Percentiles rank a stretch among this genome's conserved stretches.
Evolutionary conservation across 2,888 invertebrate genomes (phyloP).

Genomic region (Eupithecia exiguata): DNA sequence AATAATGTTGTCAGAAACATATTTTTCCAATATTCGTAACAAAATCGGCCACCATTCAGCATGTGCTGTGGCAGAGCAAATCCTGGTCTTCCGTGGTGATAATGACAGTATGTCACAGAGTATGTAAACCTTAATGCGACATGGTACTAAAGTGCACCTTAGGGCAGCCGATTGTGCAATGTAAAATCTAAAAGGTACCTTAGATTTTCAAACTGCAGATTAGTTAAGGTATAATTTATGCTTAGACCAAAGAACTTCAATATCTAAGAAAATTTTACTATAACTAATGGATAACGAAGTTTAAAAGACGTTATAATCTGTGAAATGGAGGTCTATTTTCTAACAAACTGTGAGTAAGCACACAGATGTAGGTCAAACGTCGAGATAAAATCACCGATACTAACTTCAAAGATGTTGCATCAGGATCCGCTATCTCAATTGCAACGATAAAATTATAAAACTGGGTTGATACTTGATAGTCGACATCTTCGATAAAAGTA

Average conservation of each 20-base stretch:
- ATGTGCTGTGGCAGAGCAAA: background rate
- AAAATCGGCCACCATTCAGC: background rate
- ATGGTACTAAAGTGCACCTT: background rate
- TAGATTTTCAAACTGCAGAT: background rate
- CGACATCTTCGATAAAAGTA: no score
- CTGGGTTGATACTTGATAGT: slow-evolving; percentile 43
- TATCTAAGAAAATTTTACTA: background rate
- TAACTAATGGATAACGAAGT: background rate
- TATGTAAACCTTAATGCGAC: no score
- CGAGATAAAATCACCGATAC: slow-evolving; percentile 59
- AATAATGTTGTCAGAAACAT: background rate
- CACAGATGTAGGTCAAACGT: slow-evolving; percentile 54
- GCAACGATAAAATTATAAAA: slow-evolving; percentile 48
- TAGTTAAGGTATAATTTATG: background rate
- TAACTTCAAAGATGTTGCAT: slow-evolving; percentile 53
- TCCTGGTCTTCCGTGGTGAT: background rate
- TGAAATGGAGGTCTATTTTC: slow-evolving; percentile 17
- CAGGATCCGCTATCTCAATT: slow-evolving; percentile 49
- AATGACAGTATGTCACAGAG: no score
- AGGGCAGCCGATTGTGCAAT: background rate
- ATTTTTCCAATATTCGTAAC: background rate
- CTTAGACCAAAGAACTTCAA: background rate
- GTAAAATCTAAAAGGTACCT: background rate
- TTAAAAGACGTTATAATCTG: background rate
- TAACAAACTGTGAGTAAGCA: slow-evolving; percentile 39